phyloP scores from a whole-genome alignment of 2,888 invertebrate genomes.

The Drosophila fulvimacula region DNA sequence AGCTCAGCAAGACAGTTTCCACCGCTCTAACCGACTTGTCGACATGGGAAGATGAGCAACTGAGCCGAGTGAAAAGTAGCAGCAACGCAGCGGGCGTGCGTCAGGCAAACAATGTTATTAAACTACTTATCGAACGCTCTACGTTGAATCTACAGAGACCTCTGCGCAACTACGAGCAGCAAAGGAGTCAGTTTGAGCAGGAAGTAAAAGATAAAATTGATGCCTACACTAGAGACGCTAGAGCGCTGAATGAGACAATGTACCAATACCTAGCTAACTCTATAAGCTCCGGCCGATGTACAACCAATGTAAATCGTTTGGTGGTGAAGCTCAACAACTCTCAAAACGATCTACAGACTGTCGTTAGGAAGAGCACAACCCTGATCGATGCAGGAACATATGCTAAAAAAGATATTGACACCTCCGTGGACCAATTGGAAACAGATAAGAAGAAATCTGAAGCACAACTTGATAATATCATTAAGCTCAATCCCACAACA shows the following conservation, averaged over 20 bases:
- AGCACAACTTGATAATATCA: background rate
- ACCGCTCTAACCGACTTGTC: background rate
- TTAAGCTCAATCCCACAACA: background rate
- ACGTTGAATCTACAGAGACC: accelerated
- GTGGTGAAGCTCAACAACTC: background rate
- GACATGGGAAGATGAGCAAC: background rate
- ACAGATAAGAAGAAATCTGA: background rate
- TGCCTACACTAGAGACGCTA: background rate
- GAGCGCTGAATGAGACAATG: background rate
- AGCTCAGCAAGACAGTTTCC: background rate
- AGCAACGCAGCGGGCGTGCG: background rate
- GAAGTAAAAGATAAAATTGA: conserved; percentile 12
- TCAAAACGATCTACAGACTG: background rate
- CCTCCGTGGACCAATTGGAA: background rate
- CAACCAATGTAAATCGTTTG: background rate
- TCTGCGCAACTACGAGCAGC: background rate
- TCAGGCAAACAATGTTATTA: background rate
- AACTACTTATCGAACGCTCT: background rate
- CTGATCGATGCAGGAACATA: background rate
- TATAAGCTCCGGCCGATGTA: background rate
- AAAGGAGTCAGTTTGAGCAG: background rate
- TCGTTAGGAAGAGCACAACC: background rate
- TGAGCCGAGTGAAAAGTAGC: background rate
- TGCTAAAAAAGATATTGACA: background rate
- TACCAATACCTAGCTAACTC: background rate